A percentile compares a stretch with the other conserved stretches of the same genome.
phyloP scores from a whole-genome alignment of 2,797 vertebrate genomes.

The Gallinago solitaria region DNA sequence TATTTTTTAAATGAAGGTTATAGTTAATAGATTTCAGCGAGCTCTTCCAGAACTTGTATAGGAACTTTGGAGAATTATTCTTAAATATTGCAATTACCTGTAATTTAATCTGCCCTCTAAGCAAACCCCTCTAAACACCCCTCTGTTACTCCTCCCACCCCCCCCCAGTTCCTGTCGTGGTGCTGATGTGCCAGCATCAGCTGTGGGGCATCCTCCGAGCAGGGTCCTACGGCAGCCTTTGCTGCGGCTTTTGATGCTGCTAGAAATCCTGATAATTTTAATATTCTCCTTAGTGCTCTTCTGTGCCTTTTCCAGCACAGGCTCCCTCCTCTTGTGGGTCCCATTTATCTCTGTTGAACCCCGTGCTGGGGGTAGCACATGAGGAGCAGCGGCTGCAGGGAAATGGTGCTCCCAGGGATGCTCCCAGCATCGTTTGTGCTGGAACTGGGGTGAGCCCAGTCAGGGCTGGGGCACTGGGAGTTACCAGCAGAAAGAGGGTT shows the following conservation, averaged over 20 bases:
- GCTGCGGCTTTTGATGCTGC: background rate
- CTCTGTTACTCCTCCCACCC: background rate
- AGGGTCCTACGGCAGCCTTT: background rate
- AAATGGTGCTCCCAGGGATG: background rate
- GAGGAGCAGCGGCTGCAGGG: background rate
- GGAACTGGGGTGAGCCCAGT: background rate
- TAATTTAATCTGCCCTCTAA: background rate
- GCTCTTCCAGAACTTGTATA: background rate
- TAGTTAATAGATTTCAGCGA: background rate
- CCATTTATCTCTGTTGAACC: fast-evolving
- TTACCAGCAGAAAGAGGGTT: fast-evolving
- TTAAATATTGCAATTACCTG: background rate
- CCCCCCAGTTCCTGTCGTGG: background rate
- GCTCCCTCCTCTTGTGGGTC: fast-evolving
- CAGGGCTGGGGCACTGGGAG: fast-evolving
- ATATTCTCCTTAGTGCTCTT: background rate
- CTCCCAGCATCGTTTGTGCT: background rate
- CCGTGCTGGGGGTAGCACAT: fast-evolving
- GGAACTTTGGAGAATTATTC: background rate
- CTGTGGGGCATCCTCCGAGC: background rate
- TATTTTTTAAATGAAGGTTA: background rate
- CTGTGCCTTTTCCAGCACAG: background rate
- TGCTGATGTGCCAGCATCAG: background rate
- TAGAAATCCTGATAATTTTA: background rate
- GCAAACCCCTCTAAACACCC: background rate